These are phyloP conservation scores for Sebastes kiyomatsui DNA, from an alignment of 2,797 vertebrate genomes.

Conservation along the genomic window DNA sequence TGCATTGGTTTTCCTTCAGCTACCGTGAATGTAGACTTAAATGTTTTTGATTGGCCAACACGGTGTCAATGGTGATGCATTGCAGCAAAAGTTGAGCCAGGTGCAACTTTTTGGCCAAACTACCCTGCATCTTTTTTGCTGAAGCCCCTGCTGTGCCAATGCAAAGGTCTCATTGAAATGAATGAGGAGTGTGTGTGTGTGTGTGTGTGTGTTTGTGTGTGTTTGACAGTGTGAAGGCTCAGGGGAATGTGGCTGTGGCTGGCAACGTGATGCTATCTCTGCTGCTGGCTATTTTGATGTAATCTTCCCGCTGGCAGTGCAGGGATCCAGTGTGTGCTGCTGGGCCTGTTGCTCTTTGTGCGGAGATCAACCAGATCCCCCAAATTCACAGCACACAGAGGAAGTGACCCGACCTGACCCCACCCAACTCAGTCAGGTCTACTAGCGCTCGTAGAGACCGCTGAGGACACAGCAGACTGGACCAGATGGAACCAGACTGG, in stretches of 20 bases:
- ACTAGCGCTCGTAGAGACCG: slow-evolving; percentile 40
- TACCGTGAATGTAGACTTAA: background rate
- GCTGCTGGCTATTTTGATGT: slow-evolving; percentile 68
- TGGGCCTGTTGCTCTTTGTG: slow-evolving; percentile 76
- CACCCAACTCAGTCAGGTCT: slow-evolving; percentile 51
- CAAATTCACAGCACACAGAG: slow-evolving; percentile 76
- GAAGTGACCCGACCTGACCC: slow-evolving; percentile 76
- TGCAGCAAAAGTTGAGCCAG: background rate
- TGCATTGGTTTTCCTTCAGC: background rate
- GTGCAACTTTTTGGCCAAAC: background rate
- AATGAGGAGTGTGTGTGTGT: background rate
- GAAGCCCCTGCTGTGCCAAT: background rate
- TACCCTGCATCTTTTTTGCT: slow-evolving; percentile 2
- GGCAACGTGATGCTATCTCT: slow-evolving; percentile 73
- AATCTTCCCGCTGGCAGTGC: slow-evolving; percentile 74
- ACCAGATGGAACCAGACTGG: slow-evolving; percentile 59
- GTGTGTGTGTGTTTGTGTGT: background rate
- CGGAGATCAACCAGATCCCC: slow-evolving; percentile 80
- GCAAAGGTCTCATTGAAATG: slow-evolving; percentile 8
- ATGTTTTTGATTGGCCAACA: background rate
- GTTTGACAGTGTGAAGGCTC: slow-evolving; percentile 36
- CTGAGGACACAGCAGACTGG: slow-evolving; percentile 39
- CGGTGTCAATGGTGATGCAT: background rate
- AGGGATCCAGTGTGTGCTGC: slow-evolving; percentile 59
- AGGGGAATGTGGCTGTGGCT: slow-evolving; percentile 57